phyloP scores from a whole-genome alignment of 2,888 invertebrate genomes.

The Anoncus sp. region DNA sequence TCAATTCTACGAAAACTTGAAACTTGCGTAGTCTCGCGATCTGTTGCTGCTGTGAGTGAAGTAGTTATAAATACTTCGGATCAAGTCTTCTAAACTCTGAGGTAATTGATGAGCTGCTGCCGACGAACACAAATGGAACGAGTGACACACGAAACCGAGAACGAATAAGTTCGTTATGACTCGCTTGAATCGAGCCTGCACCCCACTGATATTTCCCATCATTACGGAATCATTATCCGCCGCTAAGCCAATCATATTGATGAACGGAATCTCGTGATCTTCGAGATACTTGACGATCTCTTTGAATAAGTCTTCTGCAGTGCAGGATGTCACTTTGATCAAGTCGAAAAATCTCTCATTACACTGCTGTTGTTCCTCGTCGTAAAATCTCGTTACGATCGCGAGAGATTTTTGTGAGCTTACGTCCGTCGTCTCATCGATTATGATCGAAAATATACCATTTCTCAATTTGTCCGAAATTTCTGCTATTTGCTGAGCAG shows the following conservation, averaged over 20 bases:
- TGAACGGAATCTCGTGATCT: conserved; percentile 5
- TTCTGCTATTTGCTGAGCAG: too few relatives aligned
- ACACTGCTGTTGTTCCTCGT: background rate
- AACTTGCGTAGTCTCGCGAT: conserved; percentile 35
- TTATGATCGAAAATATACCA: conserved; percentile 28
- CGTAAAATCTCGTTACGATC: conserved; percentile 44
- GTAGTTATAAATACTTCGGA: too few relatives aligned
- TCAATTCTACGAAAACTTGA: conserved; percentile 42
- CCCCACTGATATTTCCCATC: conserved; percentile 42
- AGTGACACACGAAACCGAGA: conserved; percentile 48
- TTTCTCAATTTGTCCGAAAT: conserved; percentile 10
- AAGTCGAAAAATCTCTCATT: conserved; percentile 35
- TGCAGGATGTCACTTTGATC: conserved; percentile 41
- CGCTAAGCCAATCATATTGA: conserved; percentile 43
- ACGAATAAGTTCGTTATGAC: conserved; percentile 41
- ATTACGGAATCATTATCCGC: conserved; percentile 46
- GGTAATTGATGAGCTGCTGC: too few relatives aligned
- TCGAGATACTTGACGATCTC: conserved; percentile 17
- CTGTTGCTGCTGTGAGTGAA: too few relatives aligned
- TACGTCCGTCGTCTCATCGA: conserved; percentile 33
- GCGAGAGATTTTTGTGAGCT: conserved; percentile 39
- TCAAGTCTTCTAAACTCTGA: too few relatives aligned
- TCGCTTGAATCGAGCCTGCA: conserved; percentile 50
- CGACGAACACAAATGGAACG: background rate
- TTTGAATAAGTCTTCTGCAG: conserved; percentile 29